Conservation (phyloP, 2,797 vertebrate genomes). For the Botia almorhae region DNA sequence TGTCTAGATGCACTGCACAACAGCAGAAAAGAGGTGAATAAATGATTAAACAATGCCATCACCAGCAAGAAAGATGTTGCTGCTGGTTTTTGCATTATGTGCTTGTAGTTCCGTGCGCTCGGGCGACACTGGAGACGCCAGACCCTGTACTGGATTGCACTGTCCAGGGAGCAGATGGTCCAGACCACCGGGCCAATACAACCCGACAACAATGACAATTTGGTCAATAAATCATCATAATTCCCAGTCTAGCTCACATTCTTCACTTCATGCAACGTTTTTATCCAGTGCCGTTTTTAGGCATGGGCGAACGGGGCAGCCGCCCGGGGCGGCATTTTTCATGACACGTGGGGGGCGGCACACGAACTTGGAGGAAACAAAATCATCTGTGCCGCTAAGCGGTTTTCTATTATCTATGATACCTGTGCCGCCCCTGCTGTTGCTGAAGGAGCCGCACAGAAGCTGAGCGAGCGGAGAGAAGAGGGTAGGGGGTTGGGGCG, state of each 20-base stretch:
- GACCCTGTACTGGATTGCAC: slow-evolving; percentile 76
- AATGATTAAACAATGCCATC: slow-evolving; percentile 67
- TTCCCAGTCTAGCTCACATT: slow-evolving; percentile 49
- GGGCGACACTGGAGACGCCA: slow-evolving; percentile 61
- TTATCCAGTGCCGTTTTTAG: too few relatives aligned
- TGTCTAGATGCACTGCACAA: slow-evolving; percentile 1
- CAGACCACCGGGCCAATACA: slow-evolving; percentile 70
- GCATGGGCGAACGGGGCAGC: too few relatives aligned
- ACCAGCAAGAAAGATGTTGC: slow-evolving; percentile 59
- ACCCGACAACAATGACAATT: slow-evolving; percentile 59
- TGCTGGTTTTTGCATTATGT: slow-evolving; percentile 57
- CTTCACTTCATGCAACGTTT: slow-evolving; percentile 54
- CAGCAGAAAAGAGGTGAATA: slow-evolving; percentile 37
- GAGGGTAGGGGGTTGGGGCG: too few relatives aligned
- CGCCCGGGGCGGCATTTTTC: too few relatives aligned
- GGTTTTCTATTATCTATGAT: too few relatives aligned
- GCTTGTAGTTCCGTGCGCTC: slow-evolving; percentile 67
- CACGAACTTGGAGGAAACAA: too few relatives aligned
- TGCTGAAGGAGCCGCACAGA: too few relatives aligned
- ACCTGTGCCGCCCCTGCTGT: too few relatives aligned
- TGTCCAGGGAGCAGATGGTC: slow-evolving; percentile 73
- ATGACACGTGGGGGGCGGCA: too few relatives aligned
- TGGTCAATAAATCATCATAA: slow-evolving; percentile 66
- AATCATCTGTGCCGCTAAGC: too few relatives aligned
- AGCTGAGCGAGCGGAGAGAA: too few relatives aligned